Conservation (phyloP, 2,113 vertebrate genomes). For the Corythoichthys intestinalis region DNA sequence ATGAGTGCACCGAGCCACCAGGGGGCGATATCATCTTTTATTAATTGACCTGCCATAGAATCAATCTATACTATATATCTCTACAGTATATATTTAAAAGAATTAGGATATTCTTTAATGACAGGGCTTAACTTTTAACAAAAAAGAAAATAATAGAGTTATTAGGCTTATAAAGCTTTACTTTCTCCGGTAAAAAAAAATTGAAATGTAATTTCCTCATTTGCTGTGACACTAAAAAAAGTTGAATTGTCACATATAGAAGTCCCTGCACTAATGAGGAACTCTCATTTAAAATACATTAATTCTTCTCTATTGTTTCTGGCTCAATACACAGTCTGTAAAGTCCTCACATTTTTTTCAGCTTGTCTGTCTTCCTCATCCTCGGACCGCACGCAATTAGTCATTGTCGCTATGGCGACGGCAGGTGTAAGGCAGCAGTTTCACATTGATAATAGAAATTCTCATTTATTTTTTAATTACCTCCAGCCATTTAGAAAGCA, state of each 20-base stretch:
- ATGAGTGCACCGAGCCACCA: not conserved
- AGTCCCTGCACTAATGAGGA: not conserved
- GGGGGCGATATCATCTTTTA: not conserved
- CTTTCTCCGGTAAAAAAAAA: not conserved
- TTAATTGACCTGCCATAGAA: not conserved
- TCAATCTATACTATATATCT: not conserved
- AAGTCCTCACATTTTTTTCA: constrained; percentile 13
- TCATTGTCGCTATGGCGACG: constrained; percentile 55
- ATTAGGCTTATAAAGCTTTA: not conserved
- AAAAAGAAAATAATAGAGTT: not conserved
- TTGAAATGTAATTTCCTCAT: not conserved
- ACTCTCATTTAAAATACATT: not conserved
- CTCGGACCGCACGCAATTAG: constrained; percentile 22
- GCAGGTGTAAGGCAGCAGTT: constrained; percentile 55
- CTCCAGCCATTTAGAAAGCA: constrained; percentile 48
- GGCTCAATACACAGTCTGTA: constrained; percentile 2
- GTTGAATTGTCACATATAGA: not conserved
- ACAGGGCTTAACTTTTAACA: not conserved
- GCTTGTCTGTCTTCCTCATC: not conserved
- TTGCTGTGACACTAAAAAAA: not conserved
- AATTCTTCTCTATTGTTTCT: constrained; percentile 4
- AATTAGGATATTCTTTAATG: not conserved
- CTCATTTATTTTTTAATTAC: constrained; percentile 62
- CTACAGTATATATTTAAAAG: too few relatives aligned
- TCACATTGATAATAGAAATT: constrained; percentile 53